Percentiles rank a stretch among this genome's conserved stretches.
phyloP scores from a whole-genome alignment of 2,113 vertebrate genomes.

The Paramormyrops kingsleyae region DNA sequence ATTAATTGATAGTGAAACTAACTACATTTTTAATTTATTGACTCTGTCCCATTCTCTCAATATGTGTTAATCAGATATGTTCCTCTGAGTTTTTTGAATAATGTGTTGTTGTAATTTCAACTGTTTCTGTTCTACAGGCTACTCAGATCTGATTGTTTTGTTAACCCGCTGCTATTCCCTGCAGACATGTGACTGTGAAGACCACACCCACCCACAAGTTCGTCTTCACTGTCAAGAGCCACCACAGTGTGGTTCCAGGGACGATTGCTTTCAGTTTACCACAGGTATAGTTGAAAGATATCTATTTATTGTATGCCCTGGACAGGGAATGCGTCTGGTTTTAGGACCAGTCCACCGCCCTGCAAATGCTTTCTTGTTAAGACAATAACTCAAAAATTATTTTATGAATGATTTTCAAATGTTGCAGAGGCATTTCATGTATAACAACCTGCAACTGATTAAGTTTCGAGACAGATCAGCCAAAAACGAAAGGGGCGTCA shows the following conservation, averaged over 20 bases:
- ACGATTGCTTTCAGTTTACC: conserved; percentile 93
- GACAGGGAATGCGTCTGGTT: background rate
- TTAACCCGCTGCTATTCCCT: conserved; percentile 2
- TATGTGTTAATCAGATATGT: background rate
- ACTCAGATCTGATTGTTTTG: background rate
- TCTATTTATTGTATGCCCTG: background rate
- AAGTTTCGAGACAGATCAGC: background rate
- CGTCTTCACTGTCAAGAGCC: conserved; percentile 83
- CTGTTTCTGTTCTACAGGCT: background rate
- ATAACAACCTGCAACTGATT: background rate
- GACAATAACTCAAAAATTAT: background rate
- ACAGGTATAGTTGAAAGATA: conserved; percentile 65
- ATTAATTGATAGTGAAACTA: background rate
- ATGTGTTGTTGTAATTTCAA: background rate
- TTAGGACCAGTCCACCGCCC: background rate
- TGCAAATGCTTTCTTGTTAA: too few relatives aligned
- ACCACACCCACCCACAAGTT: conserved; percentile 88
- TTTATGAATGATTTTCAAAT: background rate
- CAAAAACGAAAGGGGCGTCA: background rate
- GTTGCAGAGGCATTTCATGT: background rate
- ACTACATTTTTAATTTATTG: background rate
- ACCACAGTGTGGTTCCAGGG: conserved; percentile 78
- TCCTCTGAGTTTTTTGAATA: background rate
- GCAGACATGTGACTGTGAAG: conserved; percentile 86
- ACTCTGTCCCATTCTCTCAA: background rate